Evolutionary conservation across 2,888 invertebrate species (phyloP), one percentile per base, ranked within the genome.

Genomic region (Cosmorhoe ocellata): DNA sequence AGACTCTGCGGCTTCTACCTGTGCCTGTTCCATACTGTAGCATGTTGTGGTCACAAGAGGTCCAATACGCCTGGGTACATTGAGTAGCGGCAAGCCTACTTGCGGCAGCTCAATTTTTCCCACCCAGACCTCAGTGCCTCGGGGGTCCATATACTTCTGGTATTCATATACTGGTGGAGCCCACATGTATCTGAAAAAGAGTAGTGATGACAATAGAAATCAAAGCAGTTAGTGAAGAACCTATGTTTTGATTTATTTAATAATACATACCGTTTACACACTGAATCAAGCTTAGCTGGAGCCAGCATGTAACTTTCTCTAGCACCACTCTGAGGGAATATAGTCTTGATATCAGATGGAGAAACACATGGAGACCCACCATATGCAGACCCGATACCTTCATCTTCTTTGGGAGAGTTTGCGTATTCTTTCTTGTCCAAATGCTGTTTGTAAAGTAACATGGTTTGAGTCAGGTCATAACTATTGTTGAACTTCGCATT

Each of bases 401-500:
- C 86, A 44, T 86, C 86, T 47, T 81, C 80, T 32, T 79, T 85
- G 0, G 76, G 68, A 39, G 78, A 74, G n/a, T 69, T 71, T 5
- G 77, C 82, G 56, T 82, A 87, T 63, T 86, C 86, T 11, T 76
- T 79, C 58, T 83, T 84, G 33, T 81, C 81, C 51, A 86, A 55
- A 47, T 88, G 85, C 72, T 83, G 86, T 75, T 88, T 85, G 67
- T 88, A 87, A 62, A 89, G 81, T 62, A 84, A 60, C 37, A 89
- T 61, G 2, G 87, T 87, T 71, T 88, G 84, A 49, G 80, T 71
- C 47, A 84, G 60, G 45, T 86, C 81, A 54, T 81, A 69, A 51
- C 71, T 79, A 47, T 81, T 81, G 65, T 87, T 89, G 63, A 90
- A 89, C 59, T 90, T 90, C 47, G 90, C 84, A 81, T 90, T 90